Evolutionary conservation across 2,797 vertebrate species (phyloP).

Genomic region (Lophotriccus pileatus): DNA sequence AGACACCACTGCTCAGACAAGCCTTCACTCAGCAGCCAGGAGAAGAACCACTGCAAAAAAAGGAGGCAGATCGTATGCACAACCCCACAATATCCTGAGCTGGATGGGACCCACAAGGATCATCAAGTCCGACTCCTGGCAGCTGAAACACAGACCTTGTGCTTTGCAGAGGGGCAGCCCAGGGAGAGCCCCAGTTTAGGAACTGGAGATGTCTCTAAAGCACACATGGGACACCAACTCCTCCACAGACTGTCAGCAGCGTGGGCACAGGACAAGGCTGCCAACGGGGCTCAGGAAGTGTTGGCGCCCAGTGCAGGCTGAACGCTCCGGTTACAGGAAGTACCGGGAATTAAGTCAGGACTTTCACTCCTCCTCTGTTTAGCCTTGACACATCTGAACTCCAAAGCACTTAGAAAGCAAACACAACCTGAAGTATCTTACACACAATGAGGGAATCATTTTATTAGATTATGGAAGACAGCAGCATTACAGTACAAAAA

Average conservation of each 20-base stretch:
- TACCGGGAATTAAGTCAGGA: rapidly evolving
- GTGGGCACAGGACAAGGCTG: not conserved
- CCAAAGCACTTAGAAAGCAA: constrained; percentile 15
- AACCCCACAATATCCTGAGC: rapidly evolving
- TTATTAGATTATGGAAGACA: constrained; percentile 72
- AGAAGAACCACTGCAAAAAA: not conserved
- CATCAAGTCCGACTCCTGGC: rapidly evolving
- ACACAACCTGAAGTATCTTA: constrained; percentile 43
- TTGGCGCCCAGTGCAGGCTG: rapidly evolving
- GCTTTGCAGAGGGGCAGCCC: rapidly evolving
- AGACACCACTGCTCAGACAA: not conserved
- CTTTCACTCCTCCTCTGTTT: not conserved
- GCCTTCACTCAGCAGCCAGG: not conserved
- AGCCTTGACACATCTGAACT: not conserved
- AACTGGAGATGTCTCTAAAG: not conserved
- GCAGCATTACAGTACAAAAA: constrained; percentile 71
- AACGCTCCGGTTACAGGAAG: not conserved
- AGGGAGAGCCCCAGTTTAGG: not conserved
- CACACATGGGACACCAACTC: rapidly evolving
- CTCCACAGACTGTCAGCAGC: rapidly evolving
- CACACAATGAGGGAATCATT: constrained; percentile 68
- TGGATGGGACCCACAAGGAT: not conserved
- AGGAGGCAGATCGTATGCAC: rapidly evolving
- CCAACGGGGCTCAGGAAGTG: not conserved
- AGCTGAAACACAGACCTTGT: not conserved